phyloP scores from a whole-genome alignment of 2,797 vertebrate species.

The Lerista edwardsae region DNA sequence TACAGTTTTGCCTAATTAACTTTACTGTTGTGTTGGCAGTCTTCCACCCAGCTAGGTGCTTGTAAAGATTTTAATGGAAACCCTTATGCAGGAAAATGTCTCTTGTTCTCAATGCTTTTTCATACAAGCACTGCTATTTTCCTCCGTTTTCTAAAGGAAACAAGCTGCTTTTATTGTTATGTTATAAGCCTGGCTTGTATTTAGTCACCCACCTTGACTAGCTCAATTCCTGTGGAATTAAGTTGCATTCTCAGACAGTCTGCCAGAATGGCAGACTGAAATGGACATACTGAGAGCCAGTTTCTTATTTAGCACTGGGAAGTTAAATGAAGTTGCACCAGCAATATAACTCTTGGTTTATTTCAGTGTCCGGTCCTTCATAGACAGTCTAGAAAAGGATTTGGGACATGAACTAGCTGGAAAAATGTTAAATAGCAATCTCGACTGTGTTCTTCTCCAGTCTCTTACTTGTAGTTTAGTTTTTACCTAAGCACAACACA shows the following conservation, averaged over 20 bases:
- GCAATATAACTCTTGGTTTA: background rate
- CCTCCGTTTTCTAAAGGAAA: conserved; percentile 13
- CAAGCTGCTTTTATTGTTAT: conserved; percentile 9
- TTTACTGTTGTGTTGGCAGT: background rate
- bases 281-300: background rate
- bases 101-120: background rate
- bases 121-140: background rate
- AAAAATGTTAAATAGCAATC: background rate
- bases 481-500: background rate
- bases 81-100: background rate
- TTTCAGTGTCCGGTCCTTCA: background rate
- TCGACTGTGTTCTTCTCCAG: background rate
- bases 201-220: conserved; percentile 4
- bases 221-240: conserved; percentile 14
- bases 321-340: background rate
- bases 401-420: background rate
- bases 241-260: background rate
- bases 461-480: background rate
- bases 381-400: background rate
- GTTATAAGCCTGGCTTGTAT: conserved; percentile 15
- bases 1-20: conserved; percentile 25
- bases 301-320: conserved; percentile 5
- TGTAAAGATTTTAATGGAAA: conserved; percentile 24
- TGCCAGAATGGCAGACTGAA: background rate
- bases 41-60: conserved; percentile 24